Evolutionary conservation across 2,888 invertebrate species (phyloP).

Genomic region (Eristalinus aeneus): DNA sequence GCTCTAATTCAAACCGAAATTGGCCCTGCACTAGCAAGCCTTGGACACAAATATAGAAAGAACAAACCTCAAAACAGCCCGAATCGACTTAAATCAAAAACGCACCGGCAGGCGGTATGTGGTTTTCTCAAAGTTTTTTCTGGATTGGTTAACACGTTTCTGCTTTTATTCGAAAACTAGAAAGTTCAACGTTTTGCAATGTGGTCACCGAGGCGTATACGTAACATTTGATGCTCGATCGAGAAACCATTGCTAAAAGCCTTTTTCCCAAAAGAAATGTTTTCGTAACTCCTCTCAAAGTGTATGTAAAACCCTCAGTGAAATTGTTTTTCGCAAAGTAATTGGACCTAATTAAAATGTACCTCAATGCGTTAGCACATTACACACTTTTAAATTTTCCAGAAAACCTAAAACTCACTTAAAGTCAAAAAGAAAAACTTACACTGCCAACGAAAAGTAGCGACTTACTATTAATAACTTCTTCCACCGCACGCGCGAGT

Average conservation of each 20-base stretch:
- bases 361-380: background rate
- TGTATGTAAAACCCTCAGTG: too few relatives aligned
- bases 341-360: conserved; percentile 1
- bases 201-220: background rate
- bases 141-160: too few relatives aligned
- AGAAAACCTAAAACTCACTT: conserved; percentile 29
- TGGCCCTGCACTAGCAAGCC: too few relatives aligned
- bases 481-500: conserved; percentile 4
- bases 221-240: background rate
- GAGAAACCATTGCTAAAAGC: background rate
- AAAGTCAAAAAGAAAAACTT: conserved; percentile 51
- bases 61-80: too few relatives aligned
- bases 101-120: too few relatives aligned
- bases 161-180: background rate
- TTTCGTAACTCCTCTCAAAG: too few relatives aligned
- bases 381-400: conserved; percentile 15
- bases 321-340: background rate
- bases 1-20: too few relatives aligned
- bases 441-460: conserved; percentile 57
- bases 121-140: too few relatives aligned
- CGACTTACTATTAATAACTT: conserved; percentile 59
- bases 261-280: too few relatives aligned
- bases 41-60: too few relatives aligned
- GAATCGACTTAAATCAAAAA: too few relatives aligned
- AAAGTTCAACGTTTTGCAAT: background rate